Base-by-base conservation (phyloP, 2,888 invertebrate genomes). In the Tupiocoris notatus region DNA sequence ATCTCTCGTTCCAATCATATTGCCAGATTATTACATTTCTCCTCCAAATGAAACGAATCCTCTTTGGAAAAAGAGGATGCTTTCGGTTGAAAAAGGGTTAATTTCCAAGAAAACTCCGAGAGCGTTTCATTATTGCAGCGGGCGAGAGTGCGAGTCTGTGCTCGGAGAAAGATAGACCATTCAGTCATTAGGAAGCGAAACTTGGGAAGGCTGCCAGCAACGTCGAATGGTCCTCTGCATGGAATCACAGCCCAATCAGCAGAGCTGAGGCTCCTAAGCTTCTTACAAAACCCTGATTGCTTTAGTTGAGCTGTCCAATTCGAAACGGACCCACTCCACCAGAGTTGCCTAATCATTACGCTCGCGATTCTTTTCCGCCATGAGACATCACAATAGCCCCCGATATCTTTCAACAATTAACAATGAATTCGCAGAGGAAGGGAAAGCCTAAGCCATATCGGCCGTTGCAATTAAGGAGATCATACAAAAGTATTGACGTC, bases 231-330 rank as follows among this genome's bases (percentile, higher is more conserved):
- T 3, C 39, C 39, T 39, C 39, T 7, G 39, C 39, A 39, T 25
- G 62, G 71, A 62, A 71, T 71, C 71, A 21, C 20, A 71, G 71
- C 61, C 71, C 71, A 71, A 71, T 71, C 71, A 71, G 71, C 21
- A 61, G 61, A 25, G 57, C 62, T 59, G 62, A 61, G 71, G 71
- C 1, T 62, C n/a, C 71, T 71, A 71, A 71, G 71, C 71, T 71
- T 62, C 71, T 71, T 71, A 71, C 71, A n/a, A 71, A 71, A 71
- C 61, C 65, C 71, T 71, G 71, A 71, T 71, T 71, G 71, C 71
- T 71, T 71, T 61, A 71, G 71, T 71, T 71, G 61, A 71, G 71
- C 71, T 61, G 7, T 71, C 71, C 71, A 71, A 71, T 71, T 71
- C 57, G 62, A 71, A 39, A 39, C 39, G 39, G 39, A 39, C 39